phyloP scores from a whole-genome alignment of 2,113 vertebrate species.

The Prunella fulvescens region DNA sequence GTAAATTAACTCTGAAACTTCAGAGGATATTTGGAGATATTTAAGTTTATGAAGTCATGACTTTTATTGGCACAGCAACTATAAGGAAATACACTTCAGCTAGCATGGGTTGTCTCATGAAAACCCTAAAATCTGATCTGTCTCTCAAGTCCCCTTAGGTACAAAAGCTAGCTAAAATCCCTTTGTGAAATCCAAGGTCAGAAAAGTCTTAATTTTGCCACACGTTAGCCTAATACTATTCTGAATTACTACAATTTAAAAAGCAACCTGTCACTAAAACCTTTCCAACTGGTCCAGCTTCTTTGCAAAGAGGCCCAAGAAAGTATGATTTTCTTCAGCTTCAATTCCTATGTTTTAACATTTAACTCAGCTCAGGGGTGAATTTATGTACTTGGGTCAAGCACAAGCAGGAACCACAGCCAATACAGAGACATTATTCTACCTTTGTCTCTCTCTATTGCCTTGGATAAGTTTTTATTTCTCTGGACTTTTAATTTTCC shows the following conservation, averaged over 20 bases:
- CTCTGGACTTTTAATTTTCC: not conserved
- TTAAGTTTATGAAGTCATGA: not conserved
- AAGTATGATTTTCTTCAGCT: not conserved
- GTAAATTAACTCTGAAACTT: not conserved
- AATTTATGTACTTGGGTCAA: not conserved
- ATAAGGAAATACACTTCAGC: not conserved
- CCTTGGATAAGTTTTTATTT: not conserved
- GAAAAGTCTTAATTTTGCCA: not conserved
- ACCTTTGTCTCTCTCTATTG: not conserved
- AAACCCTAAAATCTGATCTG: not conserved
- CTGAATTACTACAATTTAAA: not conserved
- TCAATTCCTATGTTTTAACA: not conserved
- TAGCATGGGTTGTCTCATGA: not conserved
- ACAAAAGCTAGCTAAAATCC: not conserved
- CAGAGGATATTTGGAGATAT: not conserved
- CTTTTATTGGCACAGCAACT: not conserved
- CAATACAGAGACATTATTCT: not conserved
- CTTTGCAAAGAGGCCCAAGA: not conserved
- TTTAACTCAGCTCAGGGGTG: not conserved
- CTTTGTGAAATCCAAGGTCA: not conserved
- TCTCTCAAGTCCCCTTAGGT: not conserved
- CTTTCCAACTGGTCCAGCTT: not conserved
- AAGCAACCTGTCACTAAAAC: not conserved
- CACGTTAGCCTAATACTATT: not conserved
- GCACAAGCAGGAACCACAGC: not conserved